Base-by-base conservation (phyloP, 2,888 invertebrate genomes). In the Dicranocentrus wangi region DNA sequence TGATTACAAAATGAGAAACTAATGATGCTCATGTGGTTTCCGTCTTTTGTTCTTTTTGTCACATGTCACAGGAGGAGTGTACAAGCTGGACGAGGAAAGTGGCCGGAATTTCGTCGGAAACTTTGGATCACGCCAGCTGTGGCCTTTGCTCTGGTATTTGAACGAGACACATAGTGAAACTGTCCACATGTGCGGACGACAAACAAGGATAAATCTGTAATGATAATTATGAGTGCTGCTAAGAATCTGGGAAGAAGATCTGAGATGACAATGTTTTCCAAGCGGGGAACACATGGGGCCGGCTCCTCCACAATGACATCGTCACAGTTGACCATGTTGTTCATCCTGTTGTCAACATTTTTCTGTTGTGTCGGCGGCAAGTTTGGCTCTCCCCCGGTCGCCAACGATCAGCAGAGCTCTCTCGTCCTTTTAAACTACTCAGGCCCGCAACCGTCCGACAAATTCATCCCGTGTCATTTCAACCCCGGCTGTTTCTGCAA, bases 401-500 rank as follows among this genome's bases (percentile, higher is more conserved):
- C 39, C 23, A 55, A 76, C 58, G 65, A 75, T 58, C 55, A 66
- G 51, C 68, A 43, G 15, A 25, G 51, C n/a, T 60, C 81, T 10
- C 23, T 81, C 19, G 71, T 75, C 21, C 72, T 81, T 17, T 76
- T 81, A 53, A 79, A 85, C 58, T 82, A 76, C 39, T 77, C 77
- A 8, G 82, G 82, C 25, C 82, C 78, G n/a, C 80, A 82, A 43
- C 86, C 83, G 28, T 85, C 86, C 19, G 85, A 85, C 63, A 85
- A 83, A 60, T 86, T 84, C 73, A 85, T 85, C 21, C 75, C 77
- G 13, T 86, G 86, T 81, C 85, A 84, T 58, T 86, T 86, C 84
- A 86, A 86, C 76, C 83, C 86, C 27, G 68, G 83, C 17, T 86
- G 86, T 43, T 85, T 79, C 68, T 85, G 86, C 81, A 86, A 85